Evolutionary conservation across 2,888 invertebrate species (phyloP).

Genomic region (Drosophila mayaguana): DNA sequence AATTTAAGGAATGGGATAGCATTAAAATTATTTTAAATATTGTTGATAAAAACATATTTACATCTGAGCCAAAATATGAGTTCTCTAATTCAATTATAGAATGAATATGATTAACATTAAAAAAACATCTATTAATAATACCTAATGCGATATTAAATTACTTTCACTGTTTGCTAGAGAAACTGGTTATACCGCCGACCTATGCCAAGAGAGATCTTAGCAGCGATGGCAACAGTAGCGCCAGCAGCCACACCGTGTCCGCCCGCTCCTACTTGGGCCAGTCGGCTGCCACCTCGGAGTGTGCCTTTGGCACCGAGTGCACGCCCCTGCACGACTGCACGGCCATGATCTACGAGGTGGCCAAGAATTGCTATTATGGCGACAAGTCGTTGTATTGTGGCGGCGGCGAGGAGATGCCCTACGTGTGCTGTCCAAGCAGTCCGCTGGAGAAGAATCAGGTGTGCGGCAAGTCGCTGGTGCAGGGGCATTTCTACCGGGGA

Average conservation of each 20-base stretch:
- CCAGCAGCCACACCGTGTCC: slow-evolving; percentile 59
- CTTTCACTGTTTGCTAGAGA: slow-evolving; percentile 35
- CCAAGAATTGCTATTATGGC: slow-evolving; percentile 84
- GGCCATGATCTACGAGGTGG: slow-evolving; percentile 84
- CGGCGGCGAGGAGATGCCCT: slow-evolving; percentile 83
- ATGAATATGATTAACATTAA: neutral
- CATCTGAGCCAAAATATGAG: no score
- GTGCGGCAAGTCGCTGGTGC: slow-evolving; percentile 89
- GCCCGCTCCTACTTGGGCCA: slow-evolving; percentile 79
- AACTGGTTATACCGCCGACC: slow-evolving; percentile 52
- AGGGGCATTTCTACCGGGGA: slow-evolving; percentile 88
- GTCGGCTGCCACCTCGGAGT: slow-evolving; percentile 64
- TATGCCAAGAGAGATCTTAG: slow-evolving; percentile 15
- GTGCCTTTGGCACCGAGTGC: slow-evolving; percentile 83
- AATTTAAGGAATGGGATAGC: no score
- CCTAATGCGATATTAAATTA: neutral
- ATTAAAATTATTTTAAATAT: no score
- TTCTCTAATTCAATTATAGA: no score
- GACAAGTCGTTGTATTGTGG: slow-evolving; percentile 85
- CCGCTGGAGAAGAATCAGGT: slow-evolving; percentile 85
- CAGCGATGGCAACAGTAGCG: slow-evolving; percentile 25
- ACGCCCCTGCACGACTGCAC: slow-evolving; percentile 85
- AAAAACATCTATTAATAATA: neutral
- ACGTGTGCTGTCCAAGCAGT: slow-evolving; percentile 85
- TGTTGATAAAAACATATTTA: no score